These are phyloP conservation scores for Pterostichus niger DNA, from an alignment of 2,888 invertebrate genomes.

Conservation along the genomic window DNA sequence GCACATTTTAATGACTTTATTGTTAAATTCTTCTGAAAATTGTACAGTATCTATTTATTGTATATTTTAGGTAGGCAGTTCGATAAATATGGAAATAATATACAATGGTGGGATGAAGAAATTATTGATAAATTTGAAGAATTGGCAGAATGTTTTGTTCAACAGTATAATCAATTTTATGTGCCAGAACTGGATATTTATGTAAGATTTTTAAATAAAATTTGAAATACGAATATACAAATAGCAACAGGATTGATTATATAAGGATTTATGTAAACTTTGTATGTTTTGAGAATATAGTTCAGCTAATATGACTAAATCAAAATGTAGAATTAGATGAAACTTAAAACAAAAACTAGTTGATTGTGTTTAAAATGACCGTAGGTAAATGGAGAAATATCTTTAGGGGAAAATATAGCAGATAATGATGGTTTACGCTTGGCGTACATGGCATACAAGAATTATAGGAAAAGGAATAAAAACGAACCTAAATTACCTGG, in stretches of 20 bases:
- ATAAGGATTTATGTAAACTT: too few relatives aligned
- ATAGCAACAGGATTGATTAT: neutral
- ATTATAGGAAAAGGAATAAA: constrained; percentile 79
- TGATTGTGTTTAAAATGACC: too few relatives aligned
- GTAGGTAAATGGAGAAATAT: constrained; percentile 82
- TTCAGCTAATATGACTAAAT: too few relatives aligned
- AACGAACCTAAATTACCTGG: constrained; percentile 83
- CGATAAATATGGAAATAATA: constrained; percentile 87
- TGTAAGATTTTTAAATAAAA: constrained; percentile 75
- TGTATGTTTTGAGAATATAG: too few relatives aligned
- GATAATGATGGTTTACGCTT: constrained; percentile 87
- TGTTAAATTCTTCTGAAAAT: too few relatives aligned
- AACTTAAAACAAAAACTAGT: neutral
- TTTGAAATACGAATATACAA: too few relatives aligned
- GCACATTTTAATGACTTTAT: too few relatives aligned
- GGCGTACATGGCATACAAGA: constrained; percentile 82
- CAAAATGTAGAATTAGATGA: neutral
- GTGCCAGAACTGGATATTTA: constrained; percentile 80
- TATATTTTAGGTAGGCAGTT: constrained; percentile 83
- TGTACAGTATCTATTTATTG: too few relatives aligned
- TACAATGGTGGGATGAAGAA: constrained; percentile 90
- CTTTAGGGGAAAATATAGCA: constrained; percentile 87
- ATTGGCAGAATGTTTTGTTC: constrained; percentile 87
- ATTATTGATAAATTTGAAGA: constrained; percentile 85
- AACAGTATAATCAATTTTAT: constrained; percentile 85